These are phyloP conservation scores for Xenopus tropicalis DNA, from an alignment of 2,113 vertebrate genomes.

Conservation along the genomic window UCB_Xtro_10.0 CM004448.2:26504501-26505000, in stretches of 20 bases:
- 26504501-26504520: background rate
- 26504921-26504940: too few relatives aligned
- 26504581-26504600: background rate
- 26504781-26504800: constrained; percentile 3
- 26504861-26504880: too few relatives aligned
- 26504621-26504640: constrained; percentile 20
- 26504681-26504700: background rate
- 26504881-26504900: too few relatives aligned
- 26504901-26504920: too few relatives aligned
- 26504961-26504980: too few relatives aligned
- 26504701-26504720: constrained; percentile 1
- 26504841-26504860: background rate
- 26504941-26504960: too few relatives aligned
- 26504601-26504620: constrained; percentile 28
- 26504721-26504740: constrained; percentile 12
- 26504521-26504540: constrained; percentile 23
- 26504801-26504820: constrained; percentile 8
- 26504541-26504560: background rate
- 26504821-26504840: constrained; percentile 15
- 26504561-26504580: constrained; percentile 23
- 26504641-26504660: constrained; percentile 18
- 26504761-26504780: constrained; percentile 17
- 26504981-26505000: too few relatives aligned
- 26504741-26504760: constrained; percentile 32
- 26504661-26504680: constrained; percentile 8